Percentiles rank a stretch among this genome's conserved stretches.
Conservation (phyloP, 2,888 invertebrate species). For the Thecocarcelia acutangulata region DNA sequence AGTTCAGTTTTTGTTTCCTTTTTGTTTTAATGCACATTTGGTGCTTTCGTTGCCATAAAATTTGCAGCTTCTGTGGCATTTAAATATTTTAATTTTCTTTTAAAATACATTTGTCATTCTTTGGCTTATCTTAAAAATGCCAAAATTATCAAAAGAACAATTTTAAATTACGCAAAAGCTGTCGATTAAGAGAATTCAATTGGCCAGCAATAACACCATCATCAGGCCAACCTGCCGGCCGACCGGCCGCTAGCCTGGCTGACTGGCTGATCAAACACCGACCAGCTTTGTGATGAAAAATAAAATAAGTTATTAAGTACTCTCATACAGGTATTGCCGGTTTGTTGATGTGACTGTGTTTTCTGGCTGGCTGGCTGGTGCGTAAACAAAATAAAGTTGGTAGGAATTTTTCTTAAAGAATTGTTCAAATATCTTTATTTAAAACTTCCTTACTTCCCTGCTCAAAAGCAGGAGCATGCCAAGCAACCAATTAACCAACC, state of each 20-base stretch:
- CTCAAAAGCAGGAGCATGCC: background rate
- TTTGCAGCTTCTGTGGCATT: slow-evolving; percentile 63
- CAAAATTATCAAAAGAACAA: slow-evolving; percentile 70
- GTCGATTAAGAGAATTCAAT: slow-evolving; percentile 67
- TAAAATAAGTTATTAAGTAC: slow-evolving; percentile 59
- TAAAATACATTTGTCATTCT: slow-evolving; percentile 68
- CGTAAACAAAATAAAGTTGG: slow-evolving; percentile 46
- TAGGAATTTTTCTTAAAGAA: slow-evolving; percentile 26
- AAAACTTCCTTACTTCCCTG: slow-evolving; percentile 47
- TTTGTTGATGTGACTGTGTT: slow-evolving; percentile 1
- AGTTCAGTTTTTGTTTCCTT: too few relatives aligned
- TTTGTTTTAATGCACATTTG: slow-evolving; percentile 41
- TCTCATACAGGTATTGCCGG: slow-evolving; percentile 15
- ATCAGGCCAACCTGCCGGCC: slow-evolving; percentile 1
- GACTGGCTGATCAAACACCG: background rate
- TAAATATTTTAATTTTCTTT: slow-evolving; percentile 66
- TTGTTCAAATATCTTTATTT: slow-evolving; percentile 59
- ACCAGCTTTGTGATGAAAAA: background rate
- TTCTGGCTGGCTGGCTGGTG: slow-evolving; percentile 1
- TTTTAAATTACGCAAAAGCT: slow-evolving; percentile 70
- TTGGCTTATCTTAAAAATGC: slow-evolving; percentile 69
- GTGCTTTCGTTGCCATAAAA: slow-evolving; percentile 52
- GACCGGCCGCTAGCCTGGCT: slow-evolving; percentile 1
- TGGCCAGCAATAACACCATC: slow-evolving; percentile 52
- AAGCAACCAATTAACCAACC: slow-evolving; percentile 2